Evolutionary conservation across 2,888 invertebrate genomes (phyloP), one percentile per base, ranked within the genome.

Genomic region (Microctonus hyperodae): DNA sequence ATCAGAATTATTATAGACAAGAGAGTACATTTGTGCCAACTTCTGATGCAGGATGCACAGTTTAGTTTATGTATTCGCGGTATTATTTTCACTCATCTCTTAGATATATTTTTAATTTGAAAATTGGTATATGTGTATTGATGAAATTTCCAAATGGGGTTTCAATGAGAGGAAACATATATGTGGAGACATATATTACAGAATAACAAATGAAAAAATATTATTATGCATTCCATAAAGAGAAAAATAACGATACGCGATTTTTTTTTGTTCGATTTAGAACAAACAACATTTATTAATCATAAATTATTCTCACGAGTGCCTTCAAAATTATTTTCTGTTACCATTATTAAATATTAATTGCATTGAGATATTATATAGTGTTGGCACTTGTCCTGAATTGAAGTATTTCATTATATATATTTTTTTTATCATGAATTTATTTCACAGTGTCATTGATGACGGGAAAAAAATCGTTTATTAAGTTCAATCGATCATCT

Each of bases 1-100:
- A 44, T 44, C 76, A 75, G 50, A 81, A 83, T 58, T 82, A 78
- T 71, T 83, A 81, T 66, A 70, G 70, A 51, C 75, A 79, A 23
- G 82, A 83, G 61, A 81, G 79, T 65, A 76, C 82, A 0, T 83
- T 77, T 70, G 76, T 82, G 31, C 80, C 81, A 22, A 81, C 81
- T 48, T 78, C 81, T 20, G 81, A 82, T 48, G 72, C 82, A 62
- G 79, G 82, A 66, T 82, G 82, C 67, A 80, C 82, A 64, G 82
- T 82, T 69, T 82, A 82, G 80, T 61, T 48, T n/a, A 51, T 31
- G 48, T 57, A 44, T 37, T n/a, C n/a, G 58, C 70, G 50, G 53
- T 61, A 33, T 57, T 61, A 16, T 53, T 33, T 16, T 22, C 23
- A 20, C 23, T 23, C 23, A 40, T 25, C 16, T 67, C 44, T 16